These are phyloP conservation scores for Dendroctonus valens DNA, from an alignment of 1,140 invertebrate species.

Conservation along the genomic window DNA sequence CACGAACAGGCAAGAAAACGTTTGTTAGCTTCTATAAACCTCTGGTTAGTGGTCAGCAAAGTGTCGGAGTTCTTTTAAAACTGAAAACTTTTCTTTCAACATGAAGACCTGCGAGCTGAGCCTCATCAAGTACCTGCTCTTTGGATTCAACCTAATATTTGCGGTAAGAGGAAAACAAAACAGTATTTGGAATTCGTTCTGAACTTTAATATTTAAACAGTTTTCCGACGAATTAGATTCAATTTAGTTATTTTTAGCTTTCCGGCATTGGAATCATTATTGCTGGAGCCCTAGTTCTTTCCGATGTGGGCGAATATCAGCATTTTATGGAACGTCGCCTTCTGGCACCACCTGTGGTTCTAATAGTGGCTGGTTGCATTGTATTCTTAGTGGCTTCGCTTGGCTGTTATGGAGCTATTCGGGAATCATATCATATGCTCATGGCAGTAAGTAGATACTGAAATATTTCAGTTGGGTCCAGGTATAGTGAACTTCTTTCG, in stretches of 20 bases:
- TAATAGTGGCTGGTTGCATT: constrained; percentile 66
- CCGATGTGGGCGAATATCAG: constrained; percentile 58
- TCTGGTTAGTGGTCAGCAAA: no score
- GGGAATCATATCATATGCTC: constrained; percentile 65
- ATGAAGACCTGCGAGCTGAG: constrained; percentile 63
- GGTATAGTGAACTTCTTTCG: no score
- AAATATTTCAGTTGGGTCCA: no score
- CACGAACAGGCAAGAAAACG: no score
- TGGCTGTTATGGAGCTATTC: constrained; percentile 76
- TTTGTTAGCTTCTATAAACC: no score
- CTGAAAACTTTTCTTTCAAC: constrained; percentile 5
- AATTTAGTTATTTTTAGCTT: constrained; percentile 50
- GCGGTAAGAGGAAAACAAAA: constrained; percentile 56
- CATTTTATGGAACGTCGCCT: constrained; percentile 61
- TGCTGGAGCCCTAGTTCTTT: constrained; percentile 57
- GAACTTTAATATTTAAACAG: no score
- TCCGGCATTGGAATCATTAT: constrained; percentile 62
- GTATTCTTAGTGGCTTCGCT: constrained; percentile 69
- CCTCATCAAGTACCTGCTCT: constrained; percentile 69
- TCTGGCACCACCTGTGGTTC: constrained; percentile 59
- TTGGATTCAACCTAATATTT: constrained; percentile 71
- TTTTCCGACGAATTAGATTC: no score
- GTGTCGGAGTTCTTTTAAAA: no score
- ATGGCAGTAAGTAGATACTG: constrained; percentile 61
- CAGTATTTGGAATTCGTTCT: no score